A percentile compares a stretch with the other conserved stretches of the same genome.
Evolutionary conservation across 2,113 vertebrate species (phyloP).

Genomic region (Hyla sarda): DNA sequence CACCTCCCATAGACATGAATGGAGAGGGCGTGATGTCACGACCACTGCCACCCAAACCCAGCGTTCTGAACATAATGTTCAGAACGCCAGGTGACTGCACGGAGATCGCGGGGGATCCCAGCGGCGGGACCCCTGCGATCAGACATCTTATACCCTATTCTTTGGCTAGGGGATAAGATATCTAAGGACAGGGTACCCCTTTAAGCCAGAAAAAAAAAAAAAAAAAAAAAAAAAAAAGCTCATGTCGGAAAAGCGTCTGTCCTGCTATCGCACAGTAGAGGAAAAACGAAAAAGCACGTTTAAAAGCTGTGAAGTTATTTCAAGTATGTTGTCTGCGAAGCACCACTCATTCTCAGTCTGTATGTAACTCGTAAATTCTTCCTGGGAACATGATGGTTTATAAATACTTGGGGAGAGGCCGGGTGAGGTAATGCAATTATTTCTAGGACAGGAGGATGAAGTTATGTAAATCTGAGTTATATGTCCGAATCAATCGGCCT

Average conservation of each 20-base stretch:
- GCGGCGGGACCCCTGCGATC: too few relatives aligned
- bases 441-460: slow-evolving; percentile 8
- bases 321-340: slow-evolving; percentile 57
- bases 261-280: slow-evolving; percentile 53
- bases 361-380: slow-evolving; percentile 58
- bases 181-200: too few relatives aligned
- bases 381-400: slow-evolving; percentile 51
- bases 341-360: slow-evolving; percentile 50
- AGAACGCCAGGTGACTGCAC: too few relatives aligned
- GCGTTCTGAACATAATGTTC: too few relatives aligned
- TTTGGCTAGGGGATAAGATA: too few relatives aligned
- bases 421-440: slow-evolving; percentile 58
- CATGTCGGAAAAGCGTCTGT: slow-evolving; percentile 27
- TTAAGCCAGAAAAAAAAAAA: too few relatives aligned
- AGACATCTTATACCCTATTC: too few relatives aligned
- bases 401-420: slow-evolving; percentile 56
- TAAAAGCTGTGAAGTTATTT: slow-evolving; percentile 60
- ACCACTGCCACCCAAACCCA: too few relatives aligned
- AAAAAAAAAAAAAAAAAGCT: too few relatives aligned
- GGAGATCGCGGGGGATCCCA: too few relatives aligned
- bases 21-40: too few relatives aligned
- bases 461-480: slow-evolving; percentile 39
- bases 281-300: slow-evolving; percentile 57
- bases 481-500: neutral
- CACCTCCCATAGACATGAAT: too few relatives aligned